Evolutionary conservation across 2,797 vertebrate species (phyloP).

Genomic region (Orientallactaga sibirica): DNA sequence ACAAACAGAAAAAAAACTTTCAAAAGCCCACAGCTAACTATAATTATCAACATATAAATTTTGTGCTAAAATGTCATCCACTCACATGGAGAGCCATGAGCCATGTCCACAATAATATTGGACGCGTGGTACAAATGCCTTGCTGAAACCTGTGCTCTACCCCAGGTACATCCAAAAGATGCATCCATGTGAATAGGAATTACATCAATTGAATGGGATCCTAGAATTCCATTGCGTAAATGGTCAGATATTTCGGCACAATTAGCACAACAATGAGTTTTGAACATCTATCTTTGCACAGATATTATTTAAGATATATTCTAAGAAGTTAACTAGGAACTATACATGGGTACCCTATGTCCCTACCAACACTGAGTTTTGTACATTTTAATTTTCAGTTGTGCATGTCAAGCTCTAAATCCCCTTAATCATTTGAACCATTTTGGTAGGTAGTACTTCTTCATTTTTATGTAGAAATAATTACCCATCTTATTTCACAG

Average conservation of each 20-base stretch:
- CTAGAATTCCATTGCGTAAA: not conserved
- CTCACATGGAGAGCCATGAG: not conserved
- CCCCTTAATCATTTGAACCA: not conserved
- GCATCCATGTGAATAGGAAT: not conserved
- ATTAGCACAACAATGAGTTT: not conserved
- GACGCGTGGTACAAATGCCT: not conserved
- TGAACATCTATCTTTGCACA: not conserved
- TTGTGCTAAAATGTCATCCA: not conserved
- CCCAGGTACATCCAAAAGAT: not conserved
- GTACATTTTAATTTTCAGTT: not conserved
- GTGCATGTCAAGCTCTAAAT: not conserved
- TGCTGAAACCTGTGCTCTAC: not conserved
- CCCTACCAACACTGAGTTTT: not conserved
- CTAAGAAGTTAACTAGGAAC: not conserved
- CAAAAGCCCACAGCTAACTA: not conserved
- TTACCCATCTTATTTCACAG: not conserved
- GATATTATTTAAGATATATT: not conserved
- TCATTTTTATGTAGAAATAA: conserved; percentile 44
- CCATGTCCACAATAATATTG: not conserved
- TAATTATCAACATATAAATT: not conserved
- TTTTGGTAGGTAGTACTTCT: not conserved
- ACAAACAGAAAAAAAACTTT: conserved; percentile 23
- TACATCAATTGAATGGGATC: not conserved
- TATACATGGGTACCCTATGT: not conserved
- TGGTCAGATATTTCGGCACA: not conserved